Percentiles rank a stretch among this genome's conserved stretches.
phyloP scores from a whole-genome alignment of 2,113 vertebrate genomes.

The Rissa tridactyla region DNA sequence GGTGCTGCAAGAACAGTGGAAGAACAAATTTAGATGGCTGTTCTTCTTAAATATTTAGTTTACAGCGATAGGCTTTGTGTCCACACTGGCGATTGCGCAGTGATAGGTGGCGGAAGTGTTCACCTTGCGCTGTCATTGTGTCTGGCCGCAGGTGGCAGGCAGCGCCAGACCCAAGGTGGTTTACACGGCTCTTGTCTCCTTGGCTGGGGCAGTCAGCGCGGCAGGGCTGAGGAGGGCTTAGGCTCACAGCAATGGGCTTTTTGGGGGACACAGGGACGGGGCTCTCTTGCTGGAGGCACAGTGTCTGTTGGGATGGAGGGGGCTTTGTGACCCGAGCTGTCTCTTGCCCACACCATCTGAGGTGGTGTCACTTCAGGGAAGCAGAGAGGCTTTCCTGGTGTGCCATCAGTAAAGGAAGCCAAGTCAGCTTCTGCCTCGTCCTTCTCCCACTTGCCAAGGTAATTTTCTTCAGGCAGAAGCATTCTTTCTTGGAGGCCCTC shows the following conservation, averaged over 20 bases:
- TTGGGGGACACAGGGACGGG: background rate
- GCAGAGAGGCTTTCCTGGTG: background rate
- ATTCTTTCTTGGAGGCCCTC: background rate
- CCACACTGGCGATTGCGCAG: background rate
- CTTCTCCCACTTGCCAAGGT: background rate
- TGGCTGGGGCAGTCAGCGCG: background rate
- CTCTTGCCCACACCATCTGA: background rate
- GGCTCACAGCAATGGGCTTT: background rate
- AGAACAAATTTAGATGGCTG: background rate
- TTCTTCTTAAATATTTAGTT: background rate
- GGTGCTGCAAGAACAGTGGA: background rate
- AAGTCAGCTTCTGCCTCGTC: background rate
- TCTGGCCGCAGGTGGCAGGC: background rate
- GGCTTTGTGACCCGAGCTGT: background rate
- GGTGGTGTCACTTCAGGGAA: background rate
- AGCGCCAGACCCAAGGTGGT: background rate
- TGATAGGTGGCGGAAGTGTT: background rate
- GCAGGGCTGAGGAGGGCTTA: background rate
- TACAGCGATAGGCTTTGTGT: background rate
- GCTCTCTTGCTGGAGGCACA: background rate
- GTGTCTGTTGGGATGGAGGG: rapidly evolving
- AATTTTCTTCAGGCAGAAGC: background rate
- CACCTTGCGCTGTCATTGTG: background rate
- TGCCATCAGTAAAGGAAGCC: background rate
- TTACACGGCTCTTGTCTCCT: background rate